Conservation (phyloP, 2,888 invertebrate species). For the Cepaea hortensis region DNA sequence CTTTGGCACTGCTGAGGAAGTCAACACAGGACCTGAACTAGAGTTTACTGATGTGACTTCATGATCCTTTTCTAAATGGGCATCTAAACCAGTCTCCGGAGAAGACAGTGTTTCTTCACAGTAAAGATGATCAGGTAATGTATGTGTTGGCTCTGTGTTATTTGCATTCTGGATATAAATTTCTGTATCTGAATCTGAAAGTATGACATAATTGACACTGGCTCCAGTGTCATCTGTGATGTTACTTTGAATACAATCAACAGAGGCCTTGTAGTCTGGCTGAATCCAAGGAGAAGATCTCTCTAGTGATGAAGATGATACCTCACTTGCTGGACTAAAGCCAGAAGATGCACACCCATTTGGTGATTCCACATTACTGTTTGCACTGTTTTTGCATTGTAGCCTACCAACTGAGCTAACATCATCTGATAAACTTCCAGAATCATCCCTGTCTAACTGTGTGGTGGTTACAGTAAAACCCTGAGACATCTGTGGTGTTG, state of each 20-base stretch:
- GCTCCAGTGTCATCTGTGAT: neutral
- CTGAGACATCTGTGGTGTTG: slow-evolving; percentile 19
- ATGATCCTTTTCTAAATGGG: neutral
- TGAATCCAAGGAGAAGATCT: neutral
- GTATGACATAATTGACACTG: neutral
- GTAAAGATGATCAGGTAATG: neutral
- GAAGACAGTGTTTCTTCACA: neutral
- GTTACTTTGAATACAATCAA: neutral
- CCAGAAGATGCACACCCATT: neutral
- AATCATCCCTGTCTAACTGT: neutral
- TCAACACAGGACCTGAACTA: neutral
- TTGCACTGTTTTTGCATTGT: neutral
- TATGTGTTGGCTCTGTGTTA: neutral
- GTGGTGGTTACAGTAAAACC: slow-evolving; percentile 16
- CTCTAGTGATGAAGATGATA: neutral
- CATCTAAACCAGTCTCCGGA: neutral
- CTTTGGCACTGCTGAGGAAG: neutral
- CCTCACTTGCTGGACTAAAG: slow-evolving; percentile 20
- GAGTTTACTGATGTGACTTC: neutral
- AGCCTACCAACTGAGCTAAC: neutral
- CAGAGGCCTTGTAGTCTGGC: neutral
- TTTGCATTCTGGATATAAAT: neutral
- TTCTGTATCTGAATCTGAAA: slow-evolving; percentile 1
- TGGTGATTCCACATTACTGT: neutral
- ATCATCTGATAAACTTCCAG: neutral